Base-by-base conservation (phyloP, 64 coral and sea anemone genomes). In the Acropora yongei region DNA sequence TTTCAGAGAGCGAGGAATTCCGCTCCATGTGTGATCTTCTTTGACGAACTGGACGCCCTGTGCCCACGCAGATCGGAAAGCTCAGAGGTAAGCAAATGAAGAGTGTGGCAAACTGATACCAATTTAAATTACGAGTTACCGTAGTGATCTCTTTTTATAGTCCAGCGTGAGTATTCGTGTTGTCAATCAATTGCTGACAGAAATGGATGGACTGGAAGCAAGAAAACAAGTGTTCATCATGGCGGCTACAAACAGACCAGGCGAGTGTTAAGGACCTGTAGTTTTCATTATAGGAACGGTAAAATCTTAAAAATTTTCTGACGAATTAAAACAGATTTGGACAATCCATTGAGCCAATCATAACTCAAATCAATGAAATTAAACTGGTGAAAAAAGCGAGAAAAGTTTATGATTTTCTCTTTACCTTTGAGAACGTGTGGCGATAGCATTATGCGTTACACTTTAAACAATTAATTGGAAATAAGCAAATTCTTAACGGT, bases 171-270 rank as follows among this genome's bases (percentile, higher is more conserved):
- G 92, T 78, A 94, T 95, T 18, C 93, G 97, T 39, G 97, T 99
- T 12, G 97, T 99, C 1, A 99, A 99, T 85, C 97, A 99, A 82
- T 84, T 99, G 18, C 94, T 99, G 67, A 99, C 97, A 2, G 97
- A 99, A 68, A 99, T 99, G 97, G 97, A 99, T 67, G 97, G 97
- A 57, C 87, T 99, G 69, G 94, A 99, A 77, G 94, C 97, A 41
- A 93, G 97, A 49, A 99, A 99, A 68, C 97, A 99, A 80, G 97
- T 99, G 4, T 99, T 99, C 30, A 99, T 99, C 43, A 99, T 99
- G 97, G 94, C 87, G 2, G 97, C 97, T 65, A 96, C 97, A 1
- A 99, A 99, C 75, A 83, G 97, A 83, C 97, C 97, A 91, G 97
- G 97, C 94, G 47, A 57, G 46, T 55, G 0, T 7, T 2, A 0